A percentile compares a stretch with the other conserved stretches of the same genome.
These are phyloP conservation scores for Gallinago solitaria DNA, from an alignment of 2,797 vertebrate species.

Conservation along the genomic window DNA sequence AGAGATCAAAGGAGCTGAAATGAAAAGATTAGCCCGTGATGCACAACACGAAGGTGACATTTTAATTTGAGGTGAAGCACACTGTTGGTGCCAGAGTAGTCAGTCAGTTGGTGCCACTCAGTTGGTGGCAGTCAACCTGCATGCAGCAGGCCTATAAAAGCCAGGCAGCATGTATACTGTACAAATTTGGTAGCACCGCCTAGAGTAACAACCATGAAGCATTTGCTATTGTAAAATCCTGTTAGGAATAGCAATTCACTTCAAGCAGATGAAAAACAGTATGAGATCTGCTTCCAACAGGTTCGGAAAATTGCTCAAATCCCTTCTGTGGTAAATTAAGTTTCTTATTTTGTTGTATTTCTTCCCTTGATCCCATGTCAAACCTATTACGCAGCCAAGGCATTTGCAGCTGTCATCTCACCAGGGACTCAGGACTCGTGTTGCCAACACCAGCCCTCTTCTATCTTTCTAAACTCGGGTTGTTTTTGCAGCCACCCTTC, in stretches of 20 bases:
- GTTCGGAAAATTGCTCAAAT: constrained; percentile 26
- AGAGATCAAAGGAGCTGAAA: background rate
- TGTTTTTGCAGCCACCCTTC: background rate
- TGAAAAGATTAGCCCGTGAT: background rate
- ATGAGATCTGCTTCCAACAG: background rate
- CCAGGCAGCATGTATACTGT: background rate
- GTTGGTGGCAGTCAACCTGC: background rate
- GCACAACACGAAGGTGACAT: background rate
- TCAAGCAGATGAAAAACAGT: constrained; percentile 26
- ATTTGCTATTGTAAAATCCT: background rate
- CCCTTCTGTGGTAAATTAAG: background rate
- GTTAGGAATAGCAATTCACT: background rate
- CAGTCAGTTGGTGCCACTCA: background rate
- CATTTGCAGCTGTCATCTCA: constrained; percentile 10
- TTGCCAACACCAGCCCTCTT: background rate
- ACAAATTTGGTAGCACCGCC: background rate
- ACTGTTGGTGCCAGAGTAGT: background rate
- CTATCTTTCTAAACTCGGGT: background rate
- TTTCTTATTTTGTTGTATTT: background rate
- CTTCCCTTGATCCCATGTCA: background rate
- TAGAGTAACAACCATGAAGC: background rate
- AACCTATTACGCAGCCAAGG: background rate
- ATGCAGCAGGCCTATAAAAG: background rate
- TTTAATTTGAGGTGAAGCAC: background rate
- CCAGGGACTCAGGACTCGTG: background rate